Evolutionary conservation across 2,797 vertebrate species (phyloP).

Genomic region (Onychomys torridus): DNA sequence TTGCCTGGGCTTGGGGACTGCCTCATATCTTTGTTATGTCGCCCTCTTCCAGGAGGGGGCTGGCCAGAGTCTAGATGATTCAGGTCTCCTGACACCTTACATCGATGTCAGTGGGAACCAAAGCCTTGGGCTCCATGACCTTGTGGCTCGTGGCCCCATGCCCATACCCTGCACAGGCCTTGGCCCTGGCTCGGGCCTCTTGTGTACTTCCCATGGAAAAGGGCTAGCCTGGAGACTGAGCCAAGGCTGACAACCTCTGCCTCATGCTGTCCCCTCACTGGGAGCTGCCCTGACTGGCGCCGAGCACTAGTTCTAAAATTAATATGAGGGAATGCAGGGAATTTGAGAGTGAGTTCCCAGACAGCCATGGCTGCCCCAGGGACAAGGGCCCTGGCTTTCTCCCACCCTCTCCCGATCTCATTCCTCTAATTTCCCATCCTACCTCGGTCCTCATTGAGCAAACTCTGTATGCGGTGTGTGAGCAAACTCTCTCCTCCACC

Average conservation of each 20-base stretch:
- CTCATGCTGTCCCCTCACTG: conserved; percentile 50
- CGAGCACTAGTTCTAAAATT: conserved; percentile 79
- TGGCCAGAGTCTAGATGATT: conserved; percentile 70
- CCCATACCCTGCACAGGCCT: conserved; percentile 63
- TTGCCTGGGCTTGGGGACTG: conserved; percentile 50
- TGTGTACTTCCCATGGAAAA: conserved; percentile 67
- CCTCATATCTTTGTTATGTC: conserved; percentile 77
- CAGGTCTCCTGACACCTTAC: conserved; percentile 80
- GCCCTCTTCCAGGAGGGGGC: conserved; percentile 30
- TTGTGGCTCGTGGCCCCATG: conserved; percentile 52
- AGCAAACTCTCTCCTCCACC: background rate
- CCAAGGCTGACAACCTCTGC: conserved; percentile 65
- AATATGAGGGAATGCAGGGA: conserved; percentile 80
- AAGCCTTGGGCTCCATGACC: conserved; percentile 51
- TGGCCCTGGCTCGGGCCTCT: conserved; percentile 65
- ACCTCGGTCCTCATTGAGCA: background rate
- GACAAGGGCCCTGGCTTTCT: conserved; percentile 47
- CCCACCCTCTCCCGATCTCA: background rate
- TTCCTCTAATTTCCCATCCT: background rate
- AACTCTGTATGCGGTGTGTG: background rate
- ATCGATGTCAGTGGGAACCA: conserved; percentile 79
- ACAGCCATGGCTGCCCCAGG: conserved; percentile 45
- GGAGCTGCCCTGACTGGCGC: conserved; percentile 73
- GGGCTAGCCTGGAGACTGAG: conserved; percentile 52
- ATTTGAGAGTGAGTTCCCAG: conserved; percentile 80